A percentile compares a stretch with the other conserved stretches of the same genome.
Evolutionary conservation across 2,797 vertebrate genomes (phyloP).

Genomic region (Eutrigla gurnardus): DNA sequence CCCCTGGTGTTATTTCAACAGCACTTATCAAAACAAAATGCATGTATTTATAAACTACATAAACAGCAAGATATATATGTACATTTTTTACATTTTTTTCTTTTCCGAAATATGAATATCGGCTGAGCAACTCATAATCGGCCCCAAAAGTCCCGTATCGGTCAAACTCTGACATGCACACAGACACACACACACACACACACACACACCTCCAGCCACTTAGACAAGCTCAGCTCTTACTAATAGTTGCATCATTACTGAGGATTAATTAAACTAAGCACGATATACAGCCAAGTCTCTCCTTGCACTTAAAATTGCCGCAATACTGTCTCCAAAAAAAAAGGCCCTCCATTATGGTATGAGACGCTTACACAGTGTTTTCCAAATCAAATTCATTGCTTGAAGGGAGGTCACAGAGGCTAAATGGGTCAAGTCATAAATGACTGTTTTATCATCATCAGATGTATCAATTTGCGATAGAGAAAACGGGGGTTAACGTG

Average conservation of each 20-base stretch:
- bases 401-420: constrained; percentile 48
- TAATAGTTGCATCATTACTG: constrained; percentile 87
- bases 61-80: too few species aligned
- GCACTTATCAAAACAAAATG: too few species aligned
- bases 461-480: constrained; percentile 42
- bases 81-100: too few species aligned
- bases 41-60: too few species aligned
- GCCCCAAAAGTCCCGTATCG: too few species aligned
- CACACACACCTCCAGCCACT: constrained; percentile 72
- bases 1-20: too few species aligned
- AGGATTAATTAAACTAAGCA: constrained; percentile 86
- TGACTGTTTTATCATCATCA: constrained; percentile 52
- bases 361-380: constrained; percentile 37
- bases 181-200: constrained; percentile 16
- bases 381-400: constrained; percentile 54
- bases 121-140: too few species aligned
- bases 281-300: constrained; percentile 77
- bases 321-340: constrained; percentile 49
- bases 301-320: constrained; percentile 58
- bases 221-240: constrained; percentile 81
- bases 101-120: too few species aligned
- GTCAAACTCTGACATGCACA: background rate
- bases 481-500: constrained; percentile 45
- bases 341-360: constrained; percentile 27
- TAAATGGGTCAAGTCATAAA: constrained; percentile 48